These are phyloP conservation scores for Falco punctatus DNA, from an alignment of 2,113 vertebrate species.

Conservation along the genomic window DNA sequence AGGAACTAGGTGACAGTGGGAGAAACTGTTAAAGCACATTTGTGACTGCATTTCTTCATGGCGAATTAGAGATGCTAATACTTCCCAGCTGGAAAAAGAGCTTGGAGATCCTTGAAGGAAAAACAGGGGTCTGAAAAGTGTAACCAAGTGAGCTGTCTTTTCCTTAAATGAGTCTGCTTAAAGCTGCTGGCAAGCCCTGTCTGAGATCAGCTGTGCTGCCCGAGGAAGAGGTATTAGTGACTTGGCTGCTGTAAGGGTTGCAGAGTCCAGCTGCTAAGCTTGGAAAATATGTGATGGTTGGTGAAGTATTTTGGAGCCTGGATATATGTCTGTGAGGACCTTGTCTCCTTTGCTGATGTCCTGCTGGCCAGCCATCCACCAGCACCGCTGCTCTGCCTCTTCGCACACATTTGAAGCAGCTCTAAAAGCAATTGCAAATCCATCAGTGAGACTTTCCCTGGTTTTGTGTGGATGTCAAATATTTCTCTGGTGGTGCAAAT, in stretches of 20 bases:
- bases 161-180: neutral
- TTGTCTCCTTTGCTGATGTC: neutral
- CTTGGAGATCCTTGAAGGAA: neutral
- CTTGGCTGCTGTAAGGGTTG: slow-evolving; percentile 38
- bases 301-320: slow-evolving; percentile 17
- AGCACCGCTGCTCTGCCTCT: neutral
- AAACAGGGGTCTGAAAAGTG: neutral
- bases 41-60: neutral
- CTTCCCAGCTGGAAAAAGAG: neutral
- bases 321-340: neutral
- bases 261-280: slow-evolving; percentile 32
- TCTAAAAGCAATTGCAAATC: neutral
- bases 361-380: neutral
- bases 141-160: neutral
- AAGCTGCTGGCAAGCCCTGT: slow-evolving; percentile 33
- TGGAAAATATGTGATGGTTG: slow-evolving; percentile 51
- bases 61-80: neutral
- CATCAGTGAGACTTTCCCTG: neutral
- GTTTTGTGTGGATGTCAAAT: neutral
- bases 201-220: slow-evolving; percentile 55
- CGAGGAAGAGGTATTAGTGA: slow-evolving; percentile 35
- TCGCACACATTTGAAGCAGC: neutral
- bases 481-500: neutral
- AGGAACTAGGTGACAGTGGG: neutral
- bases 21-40: neutral